Conservation (phyloP, 2,113 vertebrate species). For the Lepidothrix coronata region DNA sequence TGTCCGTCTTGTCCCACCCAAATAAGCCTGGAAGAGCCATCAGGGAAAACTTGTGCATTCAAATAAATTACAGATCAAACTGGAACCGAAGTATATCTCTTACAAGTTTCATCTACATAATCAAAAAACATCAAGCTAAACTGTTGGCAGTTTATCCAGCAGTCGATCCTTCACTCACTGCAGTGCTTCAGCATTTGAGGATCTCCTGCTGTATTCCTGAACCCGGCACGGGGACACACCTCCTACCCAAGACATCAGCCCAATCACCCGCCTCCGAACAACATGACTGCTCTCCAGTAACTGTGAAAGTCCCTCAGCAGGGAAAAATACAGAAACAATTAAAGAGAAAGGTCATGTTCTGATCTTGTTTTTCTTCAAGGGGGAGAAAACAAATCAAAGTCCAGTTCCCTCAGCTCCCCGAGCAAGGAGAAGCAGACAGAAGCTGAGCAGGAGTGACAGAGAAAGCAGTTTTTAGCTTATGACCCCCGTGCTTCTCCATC, state of each 20-base stretch:
- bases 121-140: not conserved
- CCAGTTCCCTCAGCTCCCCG: not conserved
- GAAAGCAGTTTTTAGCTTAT: not conserved
- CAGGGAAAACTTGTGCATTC: not conserved
- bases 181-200: not conserved
- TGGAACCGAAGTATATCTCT: not conserved
- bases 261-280: not conserved
- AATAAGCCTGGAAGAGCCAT: not conserved
- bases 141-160: not conserved
- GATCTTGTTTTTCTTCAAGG: not conserved
- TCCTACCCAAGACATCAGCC: not conserved
- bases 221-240: not conserved
- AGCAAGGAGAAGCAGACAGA: not conserved
- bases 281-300: not conserved
- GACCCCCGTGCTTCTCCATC: not conserved
- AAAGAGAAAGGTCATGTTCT: not conserved
- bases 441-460: not conserved
- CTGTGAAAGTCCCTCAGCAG: not conserved
- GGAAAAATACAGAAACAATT: not conserved
- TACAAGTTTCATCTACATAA: not conserved
- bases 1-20: constrained; percentile 18
- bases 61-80: not conserved
- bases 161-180: accelerated
- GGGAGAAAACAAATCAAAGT: not conserved
- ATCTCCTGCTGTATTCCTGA: not conserved